These are phyloP conservation scores for Proterorhinus semilunaris DNA, from an alignment of 2,113 vertebrate genomes.

Conservation along the genomic window DNA sequence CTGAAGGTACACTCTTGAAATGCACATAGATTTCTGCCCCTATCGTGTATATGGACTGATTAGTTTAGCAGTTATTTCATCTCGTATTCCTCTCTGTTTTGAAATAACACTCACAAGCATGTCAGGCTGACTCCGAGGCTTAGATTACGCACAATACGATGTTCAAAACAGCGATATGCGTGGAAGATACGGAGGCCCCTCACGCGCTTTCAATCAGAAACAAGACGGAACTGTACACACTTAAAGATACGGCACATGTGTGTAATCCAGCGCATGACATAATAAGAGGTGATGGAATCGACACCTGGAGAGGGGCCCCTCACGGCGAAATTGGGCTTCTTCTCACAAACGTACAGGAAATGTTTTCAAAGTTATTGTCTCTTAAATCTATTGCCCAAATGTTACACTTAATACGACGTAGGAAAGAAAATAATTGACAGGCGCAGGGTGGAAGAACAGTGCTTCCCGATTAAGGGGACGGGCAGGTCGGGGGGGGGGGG, in stretches of 20 bases:
- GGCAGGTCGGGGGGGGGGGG: too few species aligned
- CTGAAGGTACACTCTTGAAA: too few species aligned
- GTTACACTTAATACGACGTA: too few species aligned
- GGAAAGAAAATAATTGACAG: too few species aligned
- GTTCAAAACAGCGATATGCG: background rate
- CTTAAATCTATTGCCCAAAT: too few species aligned
- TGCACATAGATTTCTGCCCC: too few species aligned
- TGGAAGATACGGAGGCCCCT: background rate
- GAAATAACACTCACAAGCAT: background rate
- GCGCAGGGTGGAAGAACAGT: too few species aligned
- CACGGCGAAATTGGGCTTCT: slow-evolving; percentile 10
- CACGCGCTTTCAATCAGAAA: background rate
- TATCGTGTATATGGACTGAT: too few species aligned
- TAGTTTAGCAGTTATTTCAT: too few species aligned
- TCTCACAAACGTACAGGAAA: background rate
- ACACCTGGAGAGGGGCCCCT: slow-evolving; percentile 11
- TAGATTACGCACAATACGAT: background rate
- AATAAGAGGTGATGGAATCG: background rate
- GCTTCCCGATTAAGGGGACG: too few species aligned
- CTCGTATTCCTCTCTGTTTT: too few species aligned
- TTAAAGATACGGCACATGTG: background rate
- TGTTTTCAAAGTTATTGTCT: too few species aligned
- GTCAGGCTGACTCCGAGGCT: background rate
- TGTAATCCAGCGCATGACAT: background rate
- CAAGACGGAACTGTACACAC: background rate